A percentile compares a stretch with the other conserved stretches of the same genome.
These are phyloP conservation scores for Drosophila dives DNA, from an alignment of 2,888 invertebrate genomes.

Conservation along the genomic window DNA sequence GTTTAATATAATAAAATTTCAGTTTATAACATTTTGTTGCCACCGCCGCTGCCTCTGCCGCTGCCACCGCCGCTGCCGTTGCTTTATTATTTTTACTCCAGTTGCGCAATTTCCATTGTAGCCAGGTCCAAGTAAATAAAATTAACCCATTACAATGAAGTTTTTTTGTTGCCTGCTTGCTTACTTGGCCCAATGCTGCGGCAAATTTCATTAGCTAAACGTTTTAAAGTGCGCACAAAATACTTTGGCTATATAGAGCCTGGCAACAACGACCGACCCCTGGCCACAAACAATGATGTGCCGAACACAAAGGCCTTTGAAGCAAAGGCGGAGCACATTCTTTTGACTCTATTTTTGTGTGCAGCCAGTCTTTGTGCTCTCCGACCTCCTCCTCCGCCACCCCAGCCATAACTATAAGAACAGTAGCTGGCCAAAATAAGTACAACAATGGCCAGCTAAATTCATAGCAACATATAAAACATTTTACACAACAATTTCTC, in stretches of 20 bases:
- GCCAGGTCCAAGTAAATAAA: constrained; percentile 72
- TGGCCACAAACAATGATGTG: constrained; percentile 49
- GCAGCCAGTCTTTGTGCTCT: constrained; percentile 52
- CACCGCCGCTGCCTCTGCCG: constrained; percentile 9
- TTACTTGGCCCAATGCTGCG: constrained; percentile 51
- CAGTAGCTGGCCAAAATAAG: constrained; percentile 41
- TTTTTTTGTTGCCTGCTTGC: constrained; percentile 49
- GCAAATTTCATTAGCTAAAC: constrained; percentile 80
- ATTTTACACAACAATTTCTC: constrained; percentile 74
- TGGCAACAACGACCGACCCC: constrained; percentile 43
- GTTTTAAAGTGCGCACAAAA: constrained; percentile 77
- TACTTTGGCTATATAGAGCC: constrained; percentile 41
- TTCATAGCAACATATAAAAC: constrained; percentile 79
- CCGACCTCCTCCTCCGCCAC: constrained; percentile 19
- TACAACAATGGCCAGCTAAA: constrained; percentile 64
- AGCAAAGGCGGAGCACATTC: constrained; percentile 73
- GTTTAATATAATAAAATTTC: constrained; percentile 82
- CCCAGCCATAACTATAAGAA: constrained; percentile 10
- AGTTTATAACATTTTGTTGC: constrained; percentile 76
- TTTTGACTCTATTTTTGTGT: constrained; percentile 73
- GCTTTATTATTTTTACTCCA: constrained; percentile 69
- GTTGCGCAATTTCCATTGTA: constrained; percentile 61
- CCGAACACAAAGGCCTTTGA: constrained; percentile 63
- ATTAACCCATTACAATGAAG: constrained; percentile 81
- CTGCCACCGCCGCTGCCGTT: constrained; percentile 21